Percentiles rank a stretch among this genome's conserved stretches.
Evolutionary conservation across 2,113 vertebrate genomes (phyloP).

Genomic region (Microtus montanus): DNA sequence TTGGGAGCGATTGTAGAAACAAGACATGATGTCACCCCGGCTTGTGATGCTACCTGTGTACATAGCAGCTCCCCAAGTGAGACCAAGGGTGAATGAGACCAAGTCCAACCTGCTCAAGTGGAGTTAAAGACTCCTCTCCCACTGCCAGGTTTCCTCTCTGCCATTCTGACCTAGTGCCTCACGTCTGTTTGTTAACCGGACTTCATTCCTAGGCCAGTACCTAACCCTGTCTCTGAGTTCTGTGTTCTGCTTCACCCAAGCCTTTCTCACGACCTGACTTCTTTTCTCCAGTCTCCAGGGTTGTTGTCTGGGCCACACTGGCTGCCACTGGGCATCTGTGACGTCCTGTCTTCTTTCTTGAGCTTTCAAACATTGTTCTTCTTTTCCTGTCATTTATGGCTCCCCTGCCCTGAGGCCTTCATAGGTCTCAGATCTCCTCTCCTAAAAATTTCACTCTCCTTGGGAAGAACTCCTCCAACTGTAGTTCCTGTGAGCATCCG

Average conservation of each 20-base stretch:
- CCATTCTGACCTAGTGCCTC: background rate
- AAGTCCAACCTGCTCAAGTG: background rate
- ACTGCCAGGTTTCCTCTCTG: background rate
- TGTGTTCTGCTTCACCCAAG: background rate
- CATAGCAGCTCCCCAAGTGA: background rate
- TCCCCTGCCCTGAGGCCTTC: background rate
- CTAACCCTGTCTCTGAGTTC: background rate
- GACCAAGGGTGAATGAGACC: too few species aligned
- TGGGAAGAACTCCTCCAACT: background rate
- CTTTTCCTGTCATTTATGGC: background rate
- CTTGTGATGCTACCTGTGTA: background rate
- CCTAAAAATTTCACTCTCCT: background rate
- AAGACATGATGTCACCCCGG: background rate
- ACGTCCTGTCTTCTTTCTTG: background rate
- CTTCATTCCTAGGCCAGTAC: background rate
- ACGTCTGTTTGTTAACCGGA: too few species aligned
- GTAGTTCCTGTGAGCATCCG: background rate
- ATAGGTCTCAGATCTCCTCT: background rate
- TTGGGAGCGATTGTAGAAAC: slow-evolving; percentile 24
- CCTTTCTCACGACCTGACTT: background rate
- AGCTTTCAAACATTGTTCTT: background rate
- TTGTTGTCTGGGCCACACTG: background rate
- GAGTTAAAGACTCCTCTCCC: background rate
- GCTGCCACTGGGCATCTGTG: background rate
- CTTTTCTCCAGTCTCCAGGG: background rate